Evolutionary conservation across 2,113 vertebrate genomes (phyloP).

Genomic region (Alosa alosa): DNA sequence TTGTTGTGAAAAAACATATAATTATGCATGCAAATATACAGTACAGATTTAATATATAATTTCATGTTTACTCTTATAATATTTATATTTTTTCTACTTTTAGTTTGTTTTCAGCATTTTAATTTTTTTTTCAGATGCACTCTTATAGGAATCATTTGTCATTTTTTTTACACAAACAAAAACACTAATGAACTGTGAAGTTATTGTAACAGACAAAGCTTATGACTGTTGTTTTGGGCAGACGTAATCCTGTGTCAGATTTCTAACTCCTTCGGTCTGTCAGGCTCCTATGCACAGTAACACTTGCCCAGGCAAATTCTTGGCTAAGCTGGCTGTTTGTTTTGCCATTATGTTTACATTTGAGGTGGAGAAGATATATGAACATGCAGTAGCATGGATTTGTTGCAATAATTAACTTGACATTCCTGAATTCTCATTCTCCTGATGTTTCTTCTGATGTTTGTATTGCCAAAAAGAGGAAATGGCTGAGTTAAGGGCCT

Average conservation of each 20-base stretch:
- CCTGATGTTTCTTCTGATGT: not conserved
- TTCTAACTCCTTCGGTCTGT: not conserved
- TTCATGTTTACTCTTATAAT: not conserved
- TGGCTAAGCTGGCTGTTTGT: not conserved
- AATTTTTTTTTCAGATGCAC: too few relatives aligned
- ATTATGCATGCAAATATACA: not conserved
- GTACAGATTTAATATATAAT: not conserved
- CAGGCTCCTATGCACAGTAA: not conserved
- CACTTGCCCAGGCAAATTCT: not conserved
- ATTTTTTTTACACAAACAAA: too few relatives aligned
- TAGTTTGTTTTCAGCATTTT: not conserved
- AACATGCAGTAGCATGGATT: conserved; percentile 13
- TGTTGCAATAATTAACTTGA: not conserved
- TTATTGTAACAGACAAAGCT: not conserved
- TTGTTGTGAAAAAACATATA: not conserved
- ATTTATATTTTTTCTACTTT: not conserved
- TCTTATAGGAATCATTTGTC: too few relatives aligned
- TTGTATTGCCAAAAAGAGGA: conserved; percentile 3
- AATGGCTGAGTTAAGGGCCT: not conserved
- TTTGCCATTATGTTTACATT: conserved; percentile 10
- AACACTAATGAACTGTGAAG: not conserved
- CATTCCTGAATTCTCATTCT: conserved; percentile 5
- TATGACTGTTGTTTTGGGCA: not conserved
- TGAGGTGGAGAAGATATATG: not conserved
- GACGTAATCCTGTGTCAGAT: not conserved